phyloP scores from a whole-genome alignment of 2,888 invertebrate genomes.

The Plebejus anna region DNA sequence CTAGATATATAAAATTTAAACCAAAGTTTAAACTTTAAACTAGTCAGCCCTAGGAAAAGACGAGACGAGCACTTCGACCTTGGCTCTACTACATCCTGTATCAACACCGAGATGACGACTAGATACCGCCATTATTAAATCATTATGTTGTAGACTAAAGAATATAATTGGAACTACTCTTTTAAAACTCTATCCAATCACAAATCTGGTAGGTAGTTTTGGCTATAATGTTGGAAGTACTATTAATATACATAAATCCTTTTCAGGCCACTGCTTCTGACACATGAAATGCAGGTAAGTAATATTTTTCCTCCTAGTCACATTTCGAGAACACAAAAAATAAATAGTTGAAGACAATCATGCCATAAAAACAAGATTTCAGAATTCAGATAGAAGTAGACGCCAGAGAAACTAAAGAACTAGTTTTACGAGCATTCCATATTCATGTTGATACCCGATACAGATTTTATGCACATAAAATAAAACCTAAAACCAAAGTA shows the following conservation, averaged over 20 bases:
- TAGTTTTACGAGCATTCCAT: background rate
- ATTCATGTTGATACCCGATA: background rate
- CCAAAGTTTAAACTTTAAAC: background rate
- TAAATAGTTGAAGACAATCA: background rate
- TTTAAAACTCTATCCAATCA: too few species aligned
- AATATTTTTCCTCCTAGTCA: too few species aligned
- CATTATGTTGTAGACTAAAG: background rate
- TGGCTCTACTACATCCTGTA: background rate
- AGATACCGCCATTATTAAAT: background rate
- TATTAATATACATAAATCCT: too few species aligned
- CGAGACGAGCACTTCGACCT: background rate
- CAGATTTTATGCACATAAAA: constrained; percentile 7
- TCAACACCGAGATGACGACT: background rate
- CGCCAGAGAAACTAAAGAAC: background rate
- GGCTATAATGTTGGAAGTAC: too few species aligned
- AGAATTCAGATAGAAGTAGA: background rate
- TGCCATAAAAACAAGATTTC: background rate
- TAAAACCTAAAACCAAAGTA: constrained; percentile 2
- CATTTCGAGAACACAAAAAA: background rate
- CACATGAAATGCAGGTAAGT: too few species aligned
- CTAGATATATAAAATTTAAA: too few species aligned
- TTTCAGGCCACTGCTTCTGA: too few species aligned
- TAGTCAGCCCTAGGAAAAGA: background rate
- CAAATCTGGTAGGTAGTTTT: too few species aligned
- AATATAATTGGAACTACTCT: background rate